Evolutionary conservation across 2,113 vertebrate genomes (phyloP), one percentile per base, ranked within the genome.

Genomic region (Oreochromis aureus): DNA sequence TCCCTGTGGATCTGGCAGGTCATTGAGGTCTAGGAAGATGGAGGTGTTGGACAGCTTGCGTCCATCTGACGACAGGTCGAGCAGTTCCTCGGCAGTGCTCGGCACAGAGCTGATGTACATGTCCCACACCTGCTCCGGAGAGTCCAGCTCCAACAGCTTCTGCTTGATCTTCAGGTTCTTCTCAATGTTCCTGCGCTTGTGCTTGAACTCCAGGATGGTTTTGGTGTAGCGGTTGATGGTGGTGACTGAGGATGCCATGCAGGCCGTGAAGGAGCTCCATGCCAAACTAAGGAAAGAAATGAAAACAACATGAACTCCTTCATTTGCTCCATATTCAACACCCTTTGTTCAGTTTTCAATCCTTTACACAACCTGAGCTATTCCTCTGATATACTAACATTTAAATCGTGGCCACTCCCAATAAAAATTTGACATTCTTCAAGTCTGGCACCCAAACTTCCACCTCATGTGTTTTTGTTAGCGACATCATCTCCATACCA

Each of bases 221-320:
- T 98, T 97, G 7, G 98, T 98, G 53, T 99, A 98, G 90, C 97
- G 97, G 96, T 98, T 98, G 88, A 97, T 96, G 32, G 97, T 97
- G 15, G 96, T 97, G 90, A 98, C 97, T 0, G 98, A 97, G 12
- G 97, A 97, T 1, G 96, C 97, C 98, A 98, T 98, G 86, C 98
- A 99, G 91, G 98, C 97, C 0, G 98, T 97, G 24, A 98, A 99
- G 16, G 98, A 99, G 61, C 97, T 95, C 98, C 98, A 99, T 0
- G 98, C 97, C n/a, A 99, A 95, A 86, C 98, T 98, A 85, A 56
- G 41, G 63, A 59, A n/a, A 61, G 51, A 89, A 55, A 87, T 7
- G 0, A 11, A 61, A 81, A 78, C 61, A 0, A 18, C 22, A 39
- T 27, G 16, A 41, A 30, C 19, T 4, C 46, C n/a, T 55, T 44